Base-by-base conservation (phyloP, 2,797 vertebrate genomes). In the Phoeniculus purpureus region DNA sequence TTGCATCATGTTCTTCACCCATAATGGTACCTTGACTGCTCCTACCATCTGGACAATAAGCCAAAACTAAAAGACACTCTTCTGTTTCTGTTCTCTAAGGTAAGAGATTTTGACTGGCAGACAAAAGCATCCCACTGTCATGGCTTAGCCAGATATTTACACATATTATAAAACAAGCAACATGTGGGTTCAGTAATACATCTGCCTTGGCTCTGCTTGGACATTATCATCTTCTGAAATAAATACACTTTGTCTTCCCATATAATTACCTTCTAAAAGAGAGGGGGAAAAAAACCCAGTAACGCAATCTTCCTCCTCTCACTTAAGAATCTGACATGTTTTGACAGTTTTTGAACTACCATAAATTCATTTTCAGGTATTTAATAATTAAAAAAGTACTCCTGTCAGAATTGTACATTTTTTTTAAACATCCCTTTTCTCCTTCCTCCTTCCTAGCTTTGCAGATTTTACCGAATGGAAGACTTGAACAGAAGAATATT, bases 371-470 rank as follows among this genome's bases (percentile, higher is more conserved):
- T 75, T 94, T 73, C 40, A 40, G 60, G 67, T 81, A 85, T 78
- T 89, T 81, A 92, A 77, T 80, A 72, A 94, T 68, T 72, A 85
- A 89, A 96, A 81, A 85, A 40, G 64, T 23, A 55, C 17, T 91
- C 20, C 43, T 76, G 60, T 81, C 76, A 89, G 47, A 90, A 87
- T 27, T 74, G 40, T 6, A 80, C 15, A 3, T 45, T 64, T 82
- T 82, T 81, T 0, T 25, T 19, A 45, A 87, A 87, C 0, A 7
- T 25, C 7, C 82, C 17, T 80, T 32, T 92, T 51, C 61, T 81
- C 61, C 68, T 76, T 84, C 7, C 25, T 21, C 21, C 21, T 56
- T 78, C 34, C 34, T 29, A 19, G 40, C 25, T 88, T 85, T 92
- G 72, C 19, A 70, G 65, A 83, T 78, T 76, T 66, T 59, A 76